phyloP scores from a whole-genome alignment of 2,888 invertebrate species.

The Heliconius ismenius region DNA sequence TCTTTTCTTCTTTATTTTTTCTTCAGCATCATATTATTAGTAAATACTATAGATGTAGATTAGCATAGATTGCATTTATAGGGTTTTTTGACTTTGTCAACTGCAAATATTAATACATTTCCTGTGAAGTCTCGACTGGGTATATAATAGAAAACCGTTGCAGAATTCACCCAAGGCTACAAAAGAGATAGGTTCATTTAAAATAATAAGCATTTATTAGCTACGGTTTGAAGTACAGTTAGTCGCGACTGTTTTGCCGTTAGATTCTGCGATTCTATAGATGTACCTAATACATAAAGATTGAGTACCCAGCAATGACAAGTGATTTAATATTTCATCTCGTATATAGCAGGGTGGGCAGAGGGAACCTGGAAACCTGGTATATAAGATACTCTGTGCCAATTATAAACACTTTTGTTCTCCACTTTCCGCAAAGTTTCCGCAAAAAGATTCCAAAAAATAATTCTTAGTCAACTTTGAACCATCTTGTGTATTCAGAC shows the following conservation, averaged over 20 bases:
- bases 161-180: conserved; percentile 19
- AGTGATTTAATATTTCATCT: neutral
- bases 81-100: neutral
- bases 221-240: conserved; percentile 6
- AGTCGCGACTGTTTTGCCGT: conserved; percentile 6
- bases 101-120: neutral
- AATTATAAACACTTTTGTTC: no score
- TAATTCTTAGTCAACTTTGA: no score
- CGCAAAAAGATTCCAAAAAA: no score
- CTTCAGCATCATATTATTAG: no score
- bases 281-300: conserved; percentile 1
- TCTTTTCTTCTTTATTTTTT: no score
- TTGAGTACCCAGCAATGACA: neutral
- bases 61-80: no score
- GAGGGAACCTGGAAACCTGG: no score
- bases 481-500: no score
- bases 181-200: conserved; percentile 18
- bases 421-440: no score
- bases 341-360: no score
- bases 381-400: no score
- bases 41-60: no score
- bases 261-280: conserved; percentile 4
- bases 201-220: conserved; percentile 27
- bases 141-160: conserved; percentile 15
- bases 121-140: neutral